Base-by-base conservation (phyloP, 2,888 invertebrate genomes). In the Drosophila infuscata region DNA sequence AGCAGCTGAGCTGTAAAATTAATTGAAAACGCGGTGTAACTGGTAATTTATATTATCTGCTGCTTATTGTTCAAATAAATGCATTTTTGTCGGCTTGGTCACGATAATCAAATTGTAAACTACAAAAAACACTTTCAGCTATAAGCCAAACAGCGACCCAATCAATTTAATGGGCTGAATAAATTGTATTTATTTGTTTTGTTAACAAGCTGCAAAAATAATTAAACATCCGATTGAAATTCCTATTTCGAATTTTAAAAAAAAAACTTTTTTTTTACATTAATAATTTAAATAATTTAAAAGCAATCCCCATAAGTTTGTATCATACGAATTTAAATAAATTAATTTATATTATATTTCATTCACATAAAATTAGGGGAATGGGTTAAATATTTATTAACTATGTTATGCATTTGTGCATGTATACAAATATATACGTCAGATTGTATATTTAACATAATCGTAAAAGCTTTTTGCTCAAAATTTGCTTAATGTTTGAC, bases 61-160 rank as follows among this genome's bases (percentile, higher is more conserved):
- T 70, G 73, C 77, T 76, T 82, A 85, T 85, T 85, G 83, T 79
- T 70, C 32, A 83, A 88, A 88, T 88, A 85, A 89, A 86, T 87
- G 84, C 71, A 82, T 66, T 82, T 76, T 72, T 74, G 69, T 76
- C 20, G 15, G 46, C 56, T 61, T 52, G 58, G 11, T 20, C 33
- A 59, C 53, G 67, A 58, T 66, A 70, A 54, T 58, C 70, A 59
- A 70, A 70, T 60, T 76, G 72, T 69, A 61, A 77, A 49, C 57
- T 64, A n/a, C 30, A 25, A 62, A 60, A 70, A 63, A 66, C 15
- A 59, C 41, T 66, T 58, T 9, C 58, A 61, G 36, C 38, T 36
- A 70, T 72, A 70, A 77, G 74, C 68, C 70, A 74, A 70, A 61
- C 43, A 32, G 61, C 46, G 38, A 58, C 33, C 51, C 70, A 83